phyloP scores from a whole-genome alignment of 2,888 invertebrate species.

The Clusia tigrina region DNA sequence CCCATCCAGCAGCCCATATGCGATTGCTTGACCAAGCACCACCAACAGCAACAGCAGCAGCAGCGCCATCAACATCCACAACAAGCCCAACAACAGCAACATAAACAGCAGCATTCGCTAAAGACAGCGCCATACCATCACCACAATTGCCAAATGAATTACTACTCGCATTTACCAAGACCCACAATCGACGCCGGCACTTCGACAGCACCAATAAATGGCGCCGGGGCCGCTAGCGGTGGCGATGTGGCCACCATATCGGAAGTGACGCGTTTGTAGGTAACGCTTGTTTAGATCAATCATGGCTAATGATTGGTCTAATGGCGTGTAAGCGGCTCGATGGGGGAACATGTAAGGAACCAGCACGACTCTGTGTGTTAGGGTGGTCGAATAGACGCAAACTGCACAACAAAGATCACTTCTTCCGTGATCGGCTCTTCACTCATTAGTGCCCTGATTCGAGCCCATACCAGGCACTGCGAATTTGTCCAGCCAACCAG shows the following conservation, averaged over 20 bases:
- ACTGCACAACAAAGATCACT: too few relatives aligned
- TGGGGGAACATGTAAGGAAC: too few relatives aligned
- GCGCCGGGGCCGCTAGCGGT: slow-evolving; percentile 23
- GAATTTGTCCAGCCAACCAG: too few relatives aligned
- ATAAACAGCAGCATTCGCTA: slow-evolving; percentile 51
- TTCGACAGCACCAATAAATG: slow-evolving; percentile 39
- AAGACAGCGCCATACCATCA: too few relatives aligned
- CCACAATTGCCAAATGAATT: slow-evolving; percentile 60
- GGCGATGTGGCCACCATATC: slow-evolving; percentile 69
- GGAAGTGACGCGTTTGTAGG: slow-evolving; percentile 75
- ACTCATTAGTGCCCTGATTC: too few relatives aligned
- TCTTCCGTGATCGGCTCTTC: too few relatives aligned
- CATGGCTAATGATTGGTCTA: slow-evolving; percentile 35
- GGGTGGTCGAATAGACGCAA: too few relatives aligned
- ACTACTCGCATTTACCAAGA: slow-evolving; percentile 61
- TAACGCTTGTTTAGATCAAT: slow-evolving; percentile 44
- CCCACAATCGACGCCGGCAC: slow-evolving; percentile 57
- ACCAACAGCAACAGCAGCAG: slow-evolving; percentile 37
- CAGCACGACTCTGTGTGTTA: too few relatives aligned
- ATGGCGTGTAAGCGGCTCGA: too few relatives aligned
- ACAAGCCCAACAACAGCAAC: slow-evolving; percentile 53
- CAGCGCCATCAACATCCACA: slow-evolving; percentile 56
- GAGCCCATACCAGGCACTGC: too few relatives aligned
- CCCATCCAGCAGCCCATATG: slow-evolving; percentile 37
- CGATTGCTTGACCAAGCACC: slow-evolving; percentile 47